Base-by-base conservation (phyloP, 2,888 invertebrate species). In the Bellardia bayeri region DNA sequence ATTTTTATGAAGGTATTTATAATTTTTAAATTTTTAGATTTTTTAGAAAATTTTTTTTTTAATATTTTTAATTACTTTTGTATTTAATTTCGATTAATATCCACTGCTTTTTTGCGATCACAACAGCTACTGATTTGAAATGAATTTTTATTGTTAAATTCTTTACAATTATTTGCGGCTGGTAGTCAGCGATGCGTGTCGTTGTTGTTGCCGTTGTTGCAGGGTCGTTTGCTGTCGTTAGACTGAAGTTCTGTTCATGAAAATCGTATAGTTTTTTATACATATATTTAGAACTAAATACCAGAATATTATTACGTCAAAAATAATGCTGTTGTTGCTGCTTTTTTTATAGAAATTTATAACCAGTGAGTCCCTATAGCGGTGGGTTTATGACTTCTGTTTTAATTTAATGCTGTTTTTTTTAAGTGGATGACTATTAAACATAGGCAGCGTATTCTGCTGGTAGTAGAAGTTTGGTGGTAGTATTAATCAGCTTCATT, bases 111-210 rank as follows among this genome's bases (percentile, higher is more conserved):
- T 9, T 49, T 49, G 30, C 69, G 69, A 37, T 71, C 68, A 51
- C 6, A 14, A n/a, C 33, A 16, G 13, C 58, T 58, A 23, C 56
- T 69, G 8, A 16, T 66, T 66, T 42, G 9, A 5, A 64, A 40
- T 40, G 5, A 54, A 56, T 16, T 11, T 81, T 81, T 30, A 7
- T 58, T 33, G 14, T 58, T 64, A 33, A n/a, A 37, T 63, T 58
- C 8, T 82, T 75, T 66, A 63, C 40, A 82, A 68, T 58, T 61
- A 33, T 71, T 69, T 68, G 58, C 54, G 23, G 30, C 8, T 63
- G n/a, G 58, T 76, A 84, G 45, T 86, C 85, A 87, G 63, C 82
- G 86, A 83, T 87, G 87, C 89, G 89, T 82, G 82, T 88, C 88
- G 85, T 81, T 40, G 86, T 81, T 82, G 79, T 85, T 69, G 85